phyloP scores from a whole-genome alignment of 92 coral and sea anemone species.

The Virgularia gustaviana region DNA sequence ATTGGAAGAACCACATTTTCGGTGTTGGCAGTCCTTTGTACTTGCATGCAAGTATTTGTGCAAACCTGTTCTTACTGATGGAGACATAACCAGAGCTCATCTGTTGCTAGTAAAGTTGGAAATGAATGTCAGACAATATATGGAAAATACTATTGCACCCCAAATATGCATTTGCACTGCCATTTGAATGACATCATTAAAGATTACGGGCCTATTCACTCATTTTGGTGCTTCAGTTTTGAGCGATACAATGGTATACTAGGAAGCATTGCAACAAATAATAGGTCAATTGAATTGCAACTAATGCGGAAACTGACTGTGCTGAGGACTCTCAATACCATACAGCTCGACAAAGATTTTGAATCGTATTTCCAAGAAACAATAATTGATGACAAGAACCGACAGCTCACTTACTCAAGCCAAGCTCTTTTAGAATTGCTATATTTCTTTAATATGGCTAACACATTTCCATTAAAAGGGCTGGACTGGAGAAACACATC shows the following conservation, averaged over 20 bases:
- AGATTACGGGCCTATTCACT: constrained; percentile 6
- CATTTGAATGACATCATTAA: constrained; percentile 7
- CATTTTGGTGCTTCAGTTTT: constrained; percentile 19
- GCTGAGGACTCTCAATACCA: no score
- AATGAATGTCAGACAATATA: neutral
- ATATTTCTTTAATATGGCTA: neutral
- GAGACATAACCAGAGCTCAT: constrained; percentile 2
- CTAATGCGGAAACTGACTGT: no score
- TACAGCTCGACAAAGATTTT: no score
- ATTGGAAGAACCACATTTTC: neutral
- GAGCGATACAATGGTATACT: constrained; percentile 25
- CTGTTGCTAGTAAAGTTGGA: neutral
- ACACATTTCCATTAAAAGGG: neutral
- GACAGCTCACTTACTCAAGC: no score
- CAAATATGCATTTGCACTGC: constrained; percentile 16
- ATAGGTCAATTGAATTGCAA: no score
- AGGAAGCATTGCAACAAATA: no score
- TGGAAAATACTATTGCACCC: neutral
- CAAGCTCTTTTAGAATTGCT: no score
- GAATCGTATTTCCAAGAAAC: neutral
- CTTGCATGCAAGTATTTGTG: neutral
- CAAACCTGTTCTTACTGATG: constrained; percentile 20
- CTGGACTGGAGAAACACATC: neutral
- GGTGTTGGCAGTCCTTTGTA: constrained; percentile 5
- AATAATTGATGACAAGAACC: no score